These are phyloP conservation scores for Platysternon megacephalum DNA, from an alignment of 2,113 vertebrate species.

Conservation along the genomic window DNA sequence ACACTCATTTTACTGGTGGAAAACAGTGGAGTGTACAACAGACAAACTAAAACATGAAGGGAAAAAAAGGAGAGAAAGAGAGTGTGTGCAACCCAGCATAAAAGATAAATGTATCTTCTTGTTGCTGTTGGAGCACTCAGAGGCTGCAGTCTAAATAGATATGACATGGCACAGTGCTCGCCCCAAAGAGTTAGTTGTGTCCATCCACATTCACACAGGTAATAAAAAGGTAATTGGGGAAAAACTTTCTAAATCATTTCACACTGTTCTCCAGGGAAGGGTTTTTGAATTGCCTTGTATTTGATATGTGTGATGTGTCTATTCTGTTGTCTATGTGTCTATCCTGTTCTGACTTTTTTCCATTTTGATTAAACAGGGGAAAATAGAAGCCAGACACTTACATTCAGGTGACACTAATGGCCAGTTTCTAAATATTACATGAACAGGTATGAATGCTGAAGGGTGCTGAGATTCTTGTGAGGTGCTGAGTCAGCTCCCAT, in stretches of 20 bases:
- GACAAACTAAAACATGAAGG: background rate
- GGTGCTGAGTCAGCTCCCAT: background rate
- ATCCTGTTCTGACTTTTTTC: background rate
- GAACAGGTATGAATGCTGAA: background rate
- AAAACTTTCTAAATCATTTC: background rate
- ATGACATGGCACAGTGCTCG: background rate
- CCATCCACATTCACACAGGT: background rate
- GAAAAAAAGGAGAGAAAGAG: fast-evolving
- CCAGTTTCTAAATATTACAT: background rate
- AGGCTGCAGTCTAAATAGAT: background rate
- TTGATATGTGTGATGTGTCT: background rate
- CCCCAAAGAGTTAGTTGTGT: background rate
- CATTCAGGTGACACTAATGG: background rate
- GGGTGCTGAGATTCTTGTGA: background rate
- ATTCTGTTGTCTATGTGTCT: background rate
- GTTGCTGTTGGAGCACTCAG: background rate
- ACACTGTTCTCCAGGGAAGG: background rate
- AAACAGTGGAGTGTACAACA: background rate
- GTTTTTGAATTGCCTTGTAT: background rate
- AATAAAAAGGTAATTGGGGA: background rate
- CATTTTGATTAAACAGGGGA: background rate
- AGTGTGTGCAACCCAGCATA: fast-evolving
- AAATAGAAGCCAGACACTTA: background rate
- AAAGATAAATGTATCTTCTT: background rate
- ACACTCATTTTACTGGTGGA: too few relatives aligned